Base-by-base conservation (phyloP, 2,888 invertebrate species). In the Cataglyphis cursor region DNA sequence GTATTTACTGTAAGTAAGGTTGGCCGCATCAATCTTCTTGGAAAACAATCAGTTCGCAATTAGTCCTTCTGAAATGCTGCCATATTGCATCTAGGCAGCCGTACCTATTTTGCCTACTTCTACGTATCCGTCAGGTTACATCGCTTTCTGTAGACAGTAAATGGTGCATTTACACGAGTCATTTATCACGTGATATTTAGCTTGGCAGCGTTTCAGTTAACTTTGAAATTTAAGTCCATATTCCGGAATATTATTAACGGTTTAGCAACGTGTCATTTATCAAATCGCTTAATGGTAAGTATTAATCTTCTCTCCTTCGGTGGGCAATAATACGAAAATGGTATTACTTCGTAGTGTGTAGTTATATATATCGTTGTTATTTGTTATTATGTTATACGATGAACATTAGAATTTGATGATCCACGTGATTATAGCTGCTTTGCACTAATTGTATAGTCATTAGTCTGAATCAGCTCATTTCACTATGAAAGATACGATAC, bases 191-290 rank as follows among this genome's bases (percentile, higher is more conserved):
- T 78, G 78, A 72, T 78, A 78, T 78, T 78, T 78, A 78, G 78
- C 78, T 78, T 78, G 78, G 78, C 78, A 78, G 78, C 73, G 78
- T 78, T 78, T 78, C 78, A 78, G 78, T 78, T 78, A 78, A 78
- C 78, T 78, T 78, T 59, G 73, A 78, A 78, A 78, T 78, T 78
- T 78, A 78, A 78, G 59, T 78, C 78, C 78, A 78, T 78, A 78
- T 44, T 72, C 57, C 44, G 78, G 78, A 72, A 78, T 78, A 78
- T 78, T 78, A 78, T 78, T 72, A 78, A 78, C 78, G 78, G 78
- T 78, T 78, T 66, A 78, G 73, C 59, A 78, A 78, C 78, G 78
- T 78, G 78, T 78, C 78, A 72, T 78, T 78, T 78, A 78, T 78
- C 78, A 78, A 78, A 78, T 72, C 59, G 59, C 78, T 59, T 78